Evolutionary conservation across 2,888 invertebrate species (phyloP), one percentile per base, ranked within the genome.

Genomic region (Gymnocheta viridis): DNA sequence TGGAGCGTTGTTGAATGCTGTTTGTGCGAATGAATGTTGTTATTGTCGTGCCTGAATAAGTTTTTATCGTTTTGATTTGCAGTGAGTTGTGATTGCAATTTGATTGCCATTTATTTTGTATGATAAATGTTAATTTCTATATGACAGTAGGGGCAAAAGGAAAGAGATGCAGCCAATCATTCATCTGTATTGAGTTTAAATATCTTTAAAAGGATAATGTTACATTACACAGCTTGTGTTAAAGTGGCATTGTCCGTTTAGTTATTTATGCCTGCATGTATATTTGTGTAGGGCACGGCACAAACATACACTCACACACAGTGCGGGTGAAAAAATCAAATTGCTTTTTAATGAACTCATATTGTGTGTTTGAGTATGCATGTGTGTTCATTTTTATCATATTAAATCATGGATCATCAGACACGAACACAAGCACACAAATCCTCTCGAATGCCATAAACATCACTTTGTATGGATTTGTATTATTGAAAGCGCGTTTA

Each of bases 1-100:
- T 14, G 22, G 2, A 24, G 14, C 2, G 4, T 51, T 47, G 14
- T 17, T 41, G 27, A 62, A 51, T 51, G 32, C 29, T 54, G 24
- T 73, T 49, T 38, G 22, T 12, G 17, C n/a, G 47, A 22, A 29
- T 72, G 24, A 22, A 22, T 17, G 38, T 73, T 64, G 64, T 74
- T 74, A 32, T 76, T 54, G 54, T 67, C 29, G 44, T 47, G 62
- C 17, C 27, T 44, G 62, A 72, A 64, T 72, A 27, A 27, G 17
- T 35, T 64, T 56, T 79, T 64, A 79, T 64, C 62, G 19, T 72
- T 72, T 79, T 70, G 44, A 62, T 79, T 64, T 70, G 70, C 51
- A 41, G 17, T 56, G 64, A 47, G 64, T 54, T 79, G 51, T 78
- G 62, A 78, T 78, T 70, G 70, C 62, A 64, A 38, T 72, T 72